Base-by-base conservation (phyloP, 2,113 vertebrate species). In the Chaetorhynchus papuensis region DNA sequence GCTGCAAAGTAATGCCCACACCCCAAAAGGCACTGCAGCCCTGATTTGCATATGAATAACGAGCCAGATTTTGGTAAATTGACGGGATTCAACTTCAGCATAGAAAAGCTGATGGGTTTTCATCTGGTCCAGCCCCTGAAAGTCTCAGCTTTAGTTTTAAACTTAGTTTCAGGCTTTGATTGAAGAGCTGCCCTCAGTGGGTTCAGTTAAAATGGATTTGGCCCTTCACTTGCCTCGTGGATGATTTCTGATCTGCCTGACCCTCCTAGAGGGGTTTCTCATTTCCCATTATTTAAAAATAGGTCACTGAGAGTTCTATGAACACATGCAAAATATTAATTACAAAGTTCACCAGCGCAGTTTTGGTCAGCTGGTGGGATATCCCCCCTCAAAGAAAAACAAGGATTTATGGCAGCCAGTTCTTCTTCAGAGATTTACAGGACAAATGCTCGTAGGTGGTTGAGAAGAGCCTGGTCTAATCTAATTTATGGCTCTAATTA, bases 231-330 rank as follows among this genome's bases (percentile, higher is more conserved):
- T 14, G 17, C 54, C 75, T 81, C n/a, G 2, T 6, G 18, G 9
- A 6, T 6, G 49, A 87, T 80, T 94, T 52, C 87, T 96, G 82
- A 79, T 24, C 81, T 30, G 28, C 19, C 9, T 91, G 82, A 85
- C 87, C 85, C 90, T 88, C 90, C 87, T 66, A 1, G 66, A 91
- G 59, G 85, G 47, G 65, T 53, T 83, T 66, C 37, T 52, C 15
- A 9, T 78, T 83, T 54, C 30, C 69, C 60, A 85, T 66, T 66
- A 50, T 44, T 95, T 91, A 86, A 93, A 95, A 94, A 70, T 80
- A 87, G 87, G 84, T 93, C 63, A 74, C 10, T 37, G 42, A 6
- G 87, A 94, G 75, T 52, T 80, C 61, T 20, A 30, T 1, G 74
- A 83, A 39, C 63, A 53, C 15, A 2, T 5, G 31, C 53, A 42